A percentile compares a stretch with the other conserved stretches of the same genome.
These are phyloP conservation scores for Rhinolophus sinicus DNA, from an alignment of 2,113 vertebrate genomes.

Conservation along the genomic window DNA sequence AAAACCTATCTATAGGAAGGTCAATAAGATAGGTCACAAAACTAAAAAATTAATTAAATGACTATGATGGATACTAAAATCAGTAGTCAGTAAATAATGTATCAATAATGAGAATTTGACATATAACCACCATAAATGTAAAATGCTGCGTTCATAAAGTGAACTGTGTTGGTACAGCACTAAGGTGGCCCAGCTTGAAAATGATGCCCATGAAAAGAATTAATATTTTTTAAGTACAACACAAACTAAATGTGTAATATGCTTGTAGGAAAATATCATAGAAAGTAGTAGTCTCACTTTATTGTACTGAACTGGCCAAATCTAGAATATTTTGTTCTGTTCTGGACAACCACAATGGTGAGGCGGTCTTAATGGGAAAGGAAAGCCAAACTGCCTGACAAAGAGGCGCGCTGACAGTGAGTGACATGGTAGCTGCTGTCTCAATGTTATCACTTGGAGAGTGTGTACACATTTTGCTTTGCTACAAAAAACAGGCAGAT, in stretches of 20 bases:
- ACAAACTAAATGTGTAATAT: background rate
- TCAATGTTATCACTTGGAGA: background rate
- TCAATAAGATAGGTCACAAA: background rate
- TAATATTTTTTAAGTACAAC: background rate
- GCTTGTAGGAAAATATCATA: background rate
- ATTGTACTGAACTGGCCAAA: background rate
- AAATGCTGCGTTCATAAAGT: background rate
- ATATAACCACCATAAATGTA: background rate
- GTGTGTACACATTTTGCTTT: background rate
- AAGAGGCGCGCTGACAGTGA: background rate
- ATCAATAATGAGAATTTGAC: background rate
- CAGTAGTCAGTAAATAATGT: background rate
- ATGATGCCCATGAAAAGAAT: background rate
- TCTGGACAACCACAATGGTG: background rate
- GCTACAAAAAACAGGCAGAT: background rate
- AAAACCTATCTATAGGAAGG: slow-evolving; percentile 3
- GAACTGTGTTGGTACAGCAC: background rate
- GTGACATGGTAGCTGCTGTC: no score
- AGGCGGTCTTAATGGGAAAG: background rate
- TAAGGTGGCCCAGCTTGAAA: background rate
- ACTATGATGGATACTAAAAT: background rate
- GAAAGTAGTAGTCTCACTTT: background rate
- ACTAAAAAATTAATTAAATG: background rate
- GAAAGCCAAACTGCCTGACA: background rate
- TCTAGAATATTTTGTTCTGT: background rate